A percentile compares a stretch with the other conserved stretches of the same genome.
phyloP scores from a whole-genome alignment of 2,113 vertebrate species.

The Galemys pyrenaicus region DNA sequence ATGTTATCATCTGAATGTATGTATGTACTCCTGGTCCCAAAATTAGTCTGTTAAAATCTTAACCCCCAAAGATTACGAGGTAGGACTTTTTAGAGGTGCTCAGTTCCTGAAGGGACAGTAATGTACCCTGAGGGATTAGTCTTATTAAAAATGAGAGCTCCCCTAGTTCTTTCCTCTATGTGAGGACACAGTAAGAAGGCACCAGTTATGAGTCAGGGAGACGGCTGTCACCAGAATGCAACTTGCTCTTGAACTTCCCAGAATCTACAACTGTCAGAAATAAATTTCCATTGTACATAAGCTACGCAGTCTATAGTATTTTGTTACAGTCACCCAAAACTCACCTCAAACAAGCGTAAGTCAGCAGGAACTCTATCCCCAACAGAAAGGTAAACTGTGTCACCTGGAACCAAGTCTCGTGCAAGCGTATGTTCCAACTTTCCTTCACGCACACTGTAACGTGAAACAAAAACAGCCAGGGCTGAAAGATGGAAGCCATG shows the following conservation, averaged over 20 bases:
- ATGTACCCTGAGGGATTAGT: not conserved
- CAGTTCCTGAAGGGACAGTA: not conserved
- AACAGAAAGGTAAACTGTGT: slow-evolving; percentile 95
- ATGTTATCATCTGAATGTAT: not conserved
- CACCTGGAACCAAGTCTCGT: slow-evolving; percentile 96
- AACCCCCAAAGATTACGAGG: not conserved
- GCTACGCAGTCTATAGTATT: not conserved
- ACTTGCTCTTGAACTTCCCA: not conserved
- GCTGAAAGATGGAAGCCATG: not conserved
- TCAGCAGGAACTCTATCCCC: slow-evolving; percentile 98
- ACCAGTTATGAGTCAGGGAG: not conserved
- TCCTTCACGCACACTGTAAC: slow-evolving; percentile 91
- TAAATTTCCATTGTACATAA: not conserved
- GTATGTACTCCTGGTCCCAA: not conserved
- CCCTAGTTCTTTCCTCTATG: not conserved
- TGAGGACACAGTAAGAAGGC: not conserved
- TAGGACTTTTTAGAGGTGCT: not conserved
- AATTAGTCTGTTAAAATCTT: not conserved
- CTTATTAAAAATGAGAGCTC: not conserved
- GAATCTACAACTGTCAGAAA: not conserved
- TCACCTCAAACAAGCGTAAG: slow-evolving; percentile 95
- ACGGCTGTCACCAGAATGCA: not conserved
- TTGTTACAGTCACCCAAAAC: not conserved
- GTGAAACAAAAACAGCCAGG: not conserved
- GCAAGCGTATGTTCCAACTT: slow-evolving; percentile 93